Percentiles rank a stretch among this genome's conserved stretches.
Conservation (phyloP, 2,888 invertebrate species). For the Nomada lathburiana region DNA sequence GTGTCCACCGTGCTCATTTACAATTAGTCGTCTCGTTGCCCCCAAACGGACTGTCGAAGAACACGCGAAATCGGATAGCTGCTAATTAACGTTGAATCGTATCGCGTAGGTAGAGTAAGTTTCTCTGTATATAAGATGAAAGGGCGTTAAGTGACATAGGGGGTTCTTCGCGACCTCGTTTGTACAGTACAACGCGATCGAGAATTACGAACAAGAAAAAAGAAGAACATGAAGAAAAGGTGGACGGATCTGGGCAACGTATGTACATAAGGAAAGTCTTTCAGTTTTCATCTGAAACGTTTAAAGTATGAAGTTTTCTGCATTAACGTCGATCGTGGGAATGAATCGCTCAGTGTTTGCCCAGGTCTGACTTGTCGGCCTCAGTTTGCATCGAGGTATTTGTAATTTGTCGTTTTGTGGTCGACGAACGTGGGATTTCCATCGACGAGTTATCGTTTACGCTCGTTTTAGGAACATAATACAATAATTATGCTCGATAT, state of each 20-base stretch:
- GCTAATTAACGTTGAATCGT: slow-evolving; percentile 40
- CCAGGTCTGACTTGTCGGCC: slow-evolving; percentile 29
- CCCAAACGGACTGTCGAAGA: background rate
- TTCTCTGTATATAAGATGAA: slow-evolving; percentile 46
- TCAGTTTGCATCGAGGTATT: background rate
- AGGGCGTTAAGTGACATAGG: slow-evolving; percentile 18
- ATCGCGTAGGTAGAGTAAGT: slow-evolving; percentile 38
- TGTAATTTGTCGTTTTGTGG: slow-evolving; percentile 1
- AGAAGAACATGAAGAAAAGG: background rate
- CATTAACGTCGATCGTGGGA: background rate
- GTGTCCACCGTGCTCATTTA: slow-evolving; percentile 5
- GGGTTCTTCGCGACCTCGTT: slow-evolving; percentile 44
- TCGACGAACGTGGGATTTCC: slow-evolving; percentile 9
- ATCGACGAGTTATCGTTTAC: slow-evolving; percentile 3
- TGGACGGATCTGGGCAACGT: slow-evolving; percentile 46
- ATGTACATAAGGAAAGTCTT: slow-evolving; percentile 45
- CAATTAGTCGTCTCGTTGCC: background rate
- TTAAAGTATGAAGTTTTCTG: background rate
- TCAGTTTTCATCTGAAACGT: slow-evolving; percentile 1
- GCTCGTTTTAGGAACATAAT: slow-evolving; percentile 26
- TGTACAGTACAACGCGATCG: slow-evolving; percentile 60
- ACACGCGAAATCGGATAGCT: slow-evolving; percentile 4
- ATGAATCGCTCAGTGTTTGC: slow-evolving; percentile 16
- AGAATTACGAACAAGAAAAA: slow-evolving; percentile 5
- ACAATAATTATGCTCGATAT: slow-evolving; percentile 56